Evolutionary conservation across 2,113 vertebrate species (phyloP), one percentile per base, ranked within the genome.

Genomic region (Microtus pennsylvanicus): DNA sequence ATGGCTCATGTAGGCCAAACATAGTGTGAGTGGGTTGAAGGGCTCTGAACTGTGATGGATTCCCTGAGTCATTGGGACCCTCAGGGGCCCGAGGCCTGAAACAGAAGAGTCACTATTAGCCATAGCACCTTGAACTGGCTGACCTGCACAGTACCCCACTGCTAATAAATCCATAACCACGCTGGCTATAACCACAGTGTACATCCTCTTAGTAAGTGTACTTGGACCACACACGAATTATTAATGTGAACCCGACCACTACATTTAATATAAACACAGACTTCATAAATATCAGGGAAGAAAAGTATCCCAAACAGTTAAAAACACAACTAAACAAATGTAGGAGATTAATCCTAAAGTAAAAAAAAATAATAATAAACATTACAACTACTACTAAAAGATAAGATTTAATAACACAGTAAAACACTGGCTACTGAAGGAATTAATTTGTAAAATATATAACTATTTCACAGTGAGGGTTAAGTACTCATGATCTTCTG

Each of bases 401-500:
- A 50, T 97, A 97, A 86, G 52, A 77, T 97, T 97, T 97, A 97
- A 94, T 95, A 97, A 93, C 91, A 98, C 95, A 93, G 93, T 77
- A 96, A 98, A 96, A 95, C 96, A 97, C 12, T 67, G 82, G 33
- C 4, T 89, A 94, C 94, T 88, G 94, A 92, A 96, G 89, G 58
- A 69, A 97, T 96, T 97, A 97, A 97, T 94, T 97, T 28, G 97
- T 30, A 98, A 96, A 97, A 97, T 91, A 17, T 26, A 81, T 93
- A 92, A 97, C 98, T 98, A 98, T 97, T 98, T 98, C 98, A 98
- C 98, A 98, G 98, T 98, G 98, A 98, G 92, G 92, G 98, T 97
- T 97, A 97, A 96, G 92, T 74, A 96, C 58, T 65, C 91, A 80
- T 58, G 97, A 92, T 97, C 70, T 98, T 95, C 96, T 97, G 97